Evolutionary conservation across 2,113 vertebrate species (phyloP).

Genomic region (Sphaerodactylus townsendi): DNA sequence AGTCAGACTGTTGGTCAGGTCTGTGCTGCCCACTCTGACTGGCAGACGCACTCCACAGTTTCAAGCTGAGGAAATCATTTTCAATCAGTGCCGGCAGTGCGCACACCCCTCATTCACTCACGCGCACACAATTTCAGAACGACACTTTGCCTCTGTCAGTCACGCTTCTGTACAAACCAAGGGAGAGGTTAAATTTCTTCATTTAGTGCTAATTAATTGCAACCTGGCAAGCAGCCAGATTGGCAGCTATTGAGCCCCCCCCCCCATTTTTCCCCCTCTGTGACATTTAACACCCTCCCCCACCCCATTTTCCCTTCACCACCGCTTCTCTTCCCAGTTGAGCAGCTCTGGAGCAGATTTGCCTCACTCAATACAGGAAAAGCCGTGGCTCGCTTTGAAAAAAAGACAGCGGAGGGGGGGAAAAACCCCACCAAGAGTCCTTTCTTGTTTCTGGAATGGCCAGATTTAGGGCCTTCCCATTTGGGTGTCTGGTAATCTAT

Average conservation of each 20-base stretch:
- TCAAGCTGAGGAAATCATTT: no score
- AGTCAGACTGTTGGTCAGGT: no score
- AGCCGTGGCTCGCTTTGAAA: neutral
- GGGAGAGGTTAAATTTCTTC: neutral
- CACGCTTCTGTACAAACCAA: neutral
- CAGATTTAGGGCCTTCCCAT: neutral
- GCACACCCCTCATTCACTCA: neutral
- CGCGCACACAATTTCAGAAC: neutral
- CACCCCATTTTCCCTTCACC: neutral
- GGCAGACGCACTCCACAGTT: no score
- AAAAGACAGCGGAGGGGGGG: neutral
- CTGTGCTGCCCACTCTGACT: no score
- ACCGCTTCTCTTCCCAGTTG: neutral
- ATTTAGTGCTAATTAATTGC: conserved; percentile 26
- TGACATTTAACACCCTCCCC: neutral
- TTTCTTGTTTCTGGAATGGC: neutral
- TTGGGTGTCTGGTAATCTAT: neutral
- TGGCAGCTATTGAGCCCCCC: neutral
- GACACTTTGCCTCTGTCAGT: neutral
- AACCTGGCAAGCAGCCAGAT: neutral
- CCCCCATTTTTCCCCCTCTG: neutral
- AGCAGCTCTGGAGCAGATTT: neutral
- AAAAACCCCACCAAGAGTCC: neutral
- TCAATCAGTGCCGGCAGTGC: neutral
- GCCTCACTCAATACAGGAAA: neutral